A percentile compares a stretch with the other conserved stretches of the same genome.
Conservation (phyloP, 2,113 vertebrate genomes). For the Sphyrna mokarran region DNA sequence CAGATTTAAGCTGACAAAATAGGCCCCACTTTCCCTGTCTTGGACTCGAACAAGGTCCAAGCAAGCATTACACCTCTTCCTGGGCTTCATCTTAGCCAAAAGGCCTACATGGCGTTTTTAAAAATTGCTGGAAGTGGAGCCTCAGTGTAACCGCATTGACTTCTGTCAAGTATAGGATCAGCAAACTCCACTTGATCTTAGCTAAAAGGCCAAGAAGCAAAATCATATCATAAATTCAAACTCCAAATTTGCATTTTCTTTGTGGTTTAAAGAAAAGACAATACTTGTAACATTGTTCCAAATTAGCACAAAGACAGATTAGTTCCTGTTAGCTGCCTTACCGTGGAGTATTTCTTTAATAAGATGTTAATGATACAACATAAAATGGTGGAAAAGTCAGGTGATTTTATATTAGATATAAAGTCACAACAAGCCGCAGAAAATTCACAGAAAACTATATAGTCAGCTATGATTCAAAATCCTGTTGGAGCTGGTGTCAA, state of each 20-base stretch:
- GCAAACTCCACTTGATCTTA: no score
- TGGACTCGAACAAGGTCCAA: no score
- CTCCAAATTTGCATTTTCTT: neutral
- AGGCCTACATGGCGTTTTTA: no score
- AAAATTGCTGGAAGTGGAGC: no score
- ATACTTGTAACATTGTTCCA: neutral
- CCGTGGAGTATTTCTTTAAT: conserved; percentile 8
- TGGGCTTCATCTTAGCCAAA: no score
- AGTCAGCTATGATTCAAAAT: neutral
- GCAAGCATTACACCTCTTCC: no score
- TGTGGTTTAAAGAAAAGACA: neutral
- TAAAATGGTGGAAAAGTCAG: neutral
- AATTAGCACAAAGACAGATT: neutral
- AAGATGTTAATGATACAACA: neutral
- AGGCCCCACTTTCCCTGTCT: no score
- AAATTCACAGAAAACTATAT: neutral
- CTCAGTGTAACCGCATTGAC: no score
- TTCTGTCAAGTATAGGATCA: no score
- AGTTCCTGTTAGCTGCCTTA: neutral
- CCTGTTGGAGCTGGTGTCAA: neutral
- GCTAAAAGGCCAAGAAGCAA: no score
- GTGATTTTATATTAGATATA: neutral
- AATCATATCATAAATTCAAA: neutral
- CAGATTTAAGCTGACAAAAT: no score
- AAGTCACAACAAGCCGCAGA: neutral